Evolutionary conservation across 2,113 vertebrate species (phyloP).

Genomic region (Cettia cetti): DNA sequence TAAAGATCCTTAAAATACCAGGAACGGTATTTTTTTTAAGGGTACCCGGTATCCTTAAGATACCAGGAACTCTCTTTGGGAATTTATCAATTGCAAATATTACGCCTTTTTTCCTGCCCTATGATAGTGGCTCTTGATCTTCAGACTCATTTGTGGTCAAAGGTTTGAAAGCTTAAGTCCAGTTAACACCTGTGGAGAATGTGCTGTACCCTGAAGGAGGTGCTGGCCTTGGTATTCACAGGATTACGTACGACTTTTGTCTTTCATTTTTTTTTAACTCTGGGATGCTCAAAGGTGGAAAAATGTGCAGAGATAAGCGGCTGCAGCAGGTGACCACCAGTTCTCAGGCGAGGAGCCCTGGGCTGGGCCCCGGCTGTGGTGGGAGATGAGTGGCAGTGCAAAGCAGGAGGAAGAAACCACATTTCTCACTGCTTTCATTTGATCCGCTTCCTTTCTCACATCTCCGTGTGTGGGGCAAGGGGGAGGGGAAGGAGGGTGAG

Average conservation of each 20-base stretch:
- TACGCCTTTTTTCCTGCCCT: neutral
- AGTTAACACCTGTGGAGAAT: neutral
- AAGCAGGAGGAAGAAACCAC: neutral
- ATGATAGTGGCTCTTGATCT: neutral
- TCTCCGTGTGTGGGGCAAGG: slow-evolving; percentile 55
- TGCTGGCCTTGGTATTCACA: neutral
- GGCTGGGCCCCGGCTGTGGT: neutral
- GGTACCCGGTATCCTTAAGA: neutral
- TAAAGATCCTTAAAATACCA: neutral
- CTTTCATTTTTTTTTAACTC: neutral
- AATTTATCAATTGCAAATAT: neutral
- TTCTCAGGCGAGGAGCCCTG: neutral
- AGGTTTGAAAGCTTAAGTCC: neutral
- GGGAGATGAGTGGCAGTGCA: neutral
- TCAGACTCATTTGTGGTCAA: neutral
- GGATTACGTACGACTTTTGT: accelerated
- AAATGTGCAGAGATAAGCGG: accelerated
- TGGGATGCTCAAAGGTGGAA: neutral
- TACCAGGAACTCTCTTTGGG: neutral
- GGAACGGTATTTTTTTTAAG: neutral
- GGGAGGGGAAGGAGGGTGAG: slow-evolving; percentile 18
- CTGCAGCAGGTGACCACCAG: neutral
- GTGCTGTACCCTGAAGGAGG: neutral
- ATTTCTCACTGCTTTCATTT: slow-evolving; percentile 19
- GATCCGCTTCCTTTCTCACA: slow-evolving; percentile 44